A percentile compares a stretch with the other conserved stretches of the same genome.
These are phyloP conservation scores for Zeus faber DNA, from an alignment of 2,113 vertebrate genomes.

Conservation along the genomic window DNA sequence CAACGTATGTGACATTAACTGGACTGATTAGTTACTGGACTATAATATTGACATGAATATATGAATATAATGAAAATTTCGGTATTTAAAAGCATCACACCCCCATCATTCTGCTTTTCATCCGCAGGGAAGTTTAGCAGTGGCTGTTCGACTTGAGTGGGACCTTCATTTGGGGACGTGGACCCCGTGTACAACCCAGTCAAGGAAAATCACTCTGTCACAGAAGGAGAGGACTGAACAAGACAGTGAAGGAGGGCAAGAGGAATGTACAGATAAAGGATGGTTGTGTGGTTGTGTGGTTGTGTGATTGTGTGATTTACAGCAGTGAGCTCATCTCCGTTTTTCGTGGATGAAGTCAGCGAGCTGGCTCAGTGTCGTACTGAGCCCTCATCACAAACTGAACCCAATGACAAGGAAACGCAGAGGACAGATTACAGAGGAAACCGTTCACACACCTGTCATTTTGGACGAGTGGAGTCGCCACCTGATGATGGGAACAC, in stretches of 20 bases:
- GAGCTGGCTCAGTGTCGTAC: constrained; percentile 23
- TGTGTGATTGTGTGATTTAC: constrained; percentile 10
- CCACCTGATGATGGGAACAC: constrained; percentile 19
- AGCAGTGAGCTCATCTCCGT: constrained; percentile 37
- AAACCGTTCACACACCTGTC: constrained; percentile 2
- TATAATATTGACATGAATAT: no score
- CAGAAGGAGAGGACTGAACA: background rate
- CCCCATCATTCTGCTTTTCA: no score
- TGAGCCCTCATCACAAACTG: background rate
- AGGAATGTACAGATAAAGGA: constrained; percentile 5
- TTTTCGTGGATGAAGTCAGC: background rate
- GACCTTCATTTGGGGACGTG: no score
- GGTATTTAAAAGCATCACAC: no score
- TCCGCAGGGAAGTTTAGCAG: no score
- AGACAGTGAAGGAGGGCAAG: constrained; percentile 5
- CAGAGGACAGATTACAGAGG: constrained; percentile 8
- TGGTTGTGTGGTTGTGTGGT: constrained; percentile 1
- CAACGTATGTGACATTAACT: no score
- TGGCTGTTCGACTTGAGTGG: no score
- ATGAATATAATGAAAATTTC: no score
- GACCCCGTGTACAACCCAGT: no score
- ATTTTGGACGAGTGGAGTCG: constrained; percentile 19
- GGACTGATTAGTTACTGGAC: no score
- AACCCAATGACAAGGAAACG: constrained; percentile 14
- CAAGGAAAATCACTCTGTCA: background rate